A percentile compares a stretch with the other conserved stretches of the same genome.
Evolutionary conservation across 2,797 vertebrate species (phyloP).

Genomic region (Linurgus olivaceus): DNA sequence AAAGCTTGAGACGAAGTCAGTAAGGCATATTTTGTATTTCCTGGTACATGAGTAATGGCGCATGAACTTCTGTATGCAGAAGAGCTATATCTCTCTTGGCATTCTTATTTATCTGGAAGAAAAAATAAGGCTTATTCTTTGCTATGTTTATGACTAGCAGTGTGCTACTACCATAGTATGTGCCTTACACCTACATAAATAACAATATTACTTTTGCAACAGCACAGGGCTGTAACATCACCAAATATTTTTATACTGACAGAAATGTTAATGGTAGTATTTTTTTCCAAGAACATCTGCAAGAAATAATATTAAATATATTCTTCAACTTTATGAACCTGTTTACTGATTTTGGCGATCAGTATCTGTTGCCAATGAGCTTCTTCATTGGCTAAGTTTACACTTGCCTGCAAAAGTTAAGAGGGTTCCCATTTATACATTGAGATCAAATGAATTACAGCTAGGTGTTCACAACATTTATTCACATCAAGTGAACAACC

Average conservation of each 20-base stretch:
- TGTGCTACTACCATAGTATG: not conserved
- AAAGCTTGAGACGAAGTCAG: not conserved
- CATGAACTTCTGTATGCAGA: not conserved
- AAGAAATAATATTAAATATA: not conserved
- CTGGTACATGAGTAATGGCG: not conserved
- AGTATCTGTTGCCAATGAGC: not conserved
- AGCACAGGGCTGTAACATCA: not conserved
- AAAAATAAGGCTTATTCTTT: not conserved
- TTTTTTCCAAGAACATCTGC: not conserved
- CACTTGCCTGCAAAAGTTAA: not conserved
- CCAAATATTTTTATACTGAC: not conserved
- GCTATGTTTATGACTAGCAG: not conserved
- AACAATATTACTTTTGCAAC: not conserved
- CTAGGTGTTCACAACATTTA: not conserved
- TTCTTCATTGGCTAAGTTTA: not conserved
- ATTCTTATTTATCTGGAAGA: not conserved
- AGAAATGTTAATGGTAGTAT: not conserved
- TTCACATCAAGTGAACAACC: not conserved
- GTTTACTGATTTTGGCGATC: not conserved
- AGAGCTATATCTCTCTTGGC: not conserved
- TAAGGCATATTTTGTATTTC: not conserved
- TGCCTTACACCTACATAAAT: not conserved
- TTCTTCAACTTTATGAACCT: not conserved
- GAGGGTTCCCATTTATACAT: not conserved
- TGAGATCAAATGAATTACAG: not conserved